phyloP scores from a whole-genome alignment of 23 tunicate species.

The Halocynthia roretzi region DNA sequence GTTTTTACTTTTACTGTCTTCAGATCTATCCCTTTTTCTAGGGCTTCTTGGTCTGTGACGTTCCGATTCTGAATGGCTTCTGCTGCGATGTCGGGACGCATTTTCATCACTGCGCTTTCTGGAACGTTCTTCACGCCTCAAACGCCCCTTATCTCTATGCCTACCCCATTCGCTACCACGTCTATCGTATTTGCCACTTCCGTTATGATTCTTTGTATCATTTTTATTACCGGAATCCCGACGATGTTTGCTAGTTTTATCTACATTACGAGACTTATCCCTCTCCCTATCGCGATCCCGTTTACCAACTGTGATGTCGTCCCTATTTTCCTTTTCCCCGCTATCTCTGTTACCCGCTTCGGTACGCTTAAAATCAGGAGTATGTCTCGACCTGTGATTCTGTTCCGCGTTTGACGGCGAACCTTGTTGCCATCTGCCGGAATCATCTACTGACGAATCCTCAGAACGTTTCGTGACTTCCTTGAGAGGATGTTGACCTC shows the following conservation, averaged over 20 bases:
- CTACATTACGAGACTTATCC: background rate
- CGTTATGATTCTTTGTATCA: background rate
- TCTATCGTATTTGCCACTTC: too few relatives aligned
- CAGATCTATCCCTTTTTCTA: background rate
- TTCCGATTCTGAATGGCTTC: background rate
- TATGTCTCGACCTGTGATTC: conserved; percentile 45
- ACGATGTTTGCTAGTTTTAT: background rate
- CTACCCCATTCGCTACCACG: background rate
- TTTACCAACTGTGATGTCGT: background rate
- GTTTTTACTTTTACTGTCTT: background rate
- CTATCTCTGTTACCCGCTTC: conserved; percentile 1
- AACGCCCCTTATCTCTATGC: background rate
- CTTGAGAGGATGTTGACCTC: conserved; percentile 55
- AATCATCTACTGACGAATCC: background rate
- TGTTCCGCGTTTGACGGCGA: conserved; percentile 29
- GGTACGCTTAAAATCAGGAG: background rate
- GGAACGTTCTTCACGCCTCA: background rate
- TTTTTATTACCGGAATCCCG: conserved; percentile 7
- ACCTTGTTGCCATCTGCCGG: conserved; percentile 44
- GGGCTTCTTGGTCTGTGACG: background rate
- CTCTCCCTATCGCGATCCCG: conserved; percentile 20
- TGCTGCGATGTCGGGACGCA: conserved; percentile 10
- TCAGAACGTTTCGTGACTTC: conserved; percentile 12
- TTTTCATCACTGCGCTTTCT: conserved; percentile 12
- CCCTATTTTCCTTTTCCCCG: conserved; percentile 8